Conservation (phyloP, 2,113 vertebrate genomes). For the Sisor rabdophorus region DNA sequence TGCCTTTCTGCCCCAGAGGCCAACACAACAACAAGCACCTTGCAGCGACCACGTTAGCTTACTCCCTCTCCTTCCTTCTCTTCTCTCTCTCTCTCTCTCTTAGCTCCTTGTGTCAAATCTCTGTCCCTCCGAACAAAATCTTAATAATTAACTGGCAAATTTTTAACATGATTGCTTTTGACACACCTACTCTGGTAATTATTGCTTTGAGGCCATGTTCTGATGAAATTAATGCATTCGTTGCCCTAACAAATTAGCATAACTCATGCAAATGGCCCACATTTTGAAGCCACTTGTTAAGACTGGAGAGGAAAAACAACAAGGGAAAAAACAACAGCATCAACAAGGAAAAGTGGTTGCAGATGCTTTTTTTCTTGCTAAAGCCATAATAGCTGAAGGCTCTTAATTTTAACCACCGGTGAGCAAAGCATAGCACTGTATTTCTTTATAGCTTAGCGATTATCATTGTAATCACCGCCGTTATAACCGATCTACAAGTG, state of each 20-base stretch:
- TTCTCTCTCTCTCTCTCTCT: slow-evolving; percentile 71
- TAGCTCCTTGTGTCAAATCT: slow-evolving; percentile 89
- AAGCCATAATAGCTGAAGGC: slow-evolving; percentile 76
- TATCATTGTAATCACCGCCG: slow-evolving; percentile 67
- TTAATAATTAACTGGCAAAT: slow-evolving; percentile 99
- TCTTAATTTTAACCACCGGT: slow-evolving; percentile 69
- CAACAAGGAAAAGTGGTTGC: slow-evolving; percentile 47
- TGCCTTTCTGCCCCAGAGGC: slow-evolving; percentile 34
- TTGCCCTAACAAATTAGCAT: slow-evolving; percentile 99
- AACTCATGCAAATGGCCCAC: slow-evolving; percentile 97
- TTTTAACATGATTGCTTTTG: slow-evolving; percentile 96
- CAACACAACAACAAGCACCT: slow-evolving; percentile 63
- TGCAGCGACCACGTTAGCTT: slow-evolving; percentile 61
- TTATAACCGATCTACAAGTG: slow-evolving; percentile 63
- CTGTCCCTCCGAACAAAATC: slow-evolving; percentile 91
- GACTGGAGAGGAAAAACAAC: slow-evolving; percentile 29
- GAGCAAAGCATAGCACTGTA: slow-evolving; percentile 62
- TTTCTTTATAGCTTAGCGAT: slow-evolving; percentile 62
- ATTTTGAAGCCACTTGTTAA: slow-evolving; percentile 81
- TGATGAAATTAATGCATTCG: slow-evolving; percentile 99
- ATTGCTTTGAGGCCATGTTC: slow-evolving; percentile 99
- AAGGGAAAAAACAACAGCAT: slow-evolving; percentile 40
- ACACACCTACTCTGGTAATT: slow-evolving; percentile 99
- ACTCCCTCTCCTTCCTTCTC: slow-evolving; percentile 21
- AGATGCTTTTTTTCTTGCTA: slow-evolving; percentile 60